Conservation (phyloP, 2,797 vertebrate species). For the Iguana delicatissima region DNA sequence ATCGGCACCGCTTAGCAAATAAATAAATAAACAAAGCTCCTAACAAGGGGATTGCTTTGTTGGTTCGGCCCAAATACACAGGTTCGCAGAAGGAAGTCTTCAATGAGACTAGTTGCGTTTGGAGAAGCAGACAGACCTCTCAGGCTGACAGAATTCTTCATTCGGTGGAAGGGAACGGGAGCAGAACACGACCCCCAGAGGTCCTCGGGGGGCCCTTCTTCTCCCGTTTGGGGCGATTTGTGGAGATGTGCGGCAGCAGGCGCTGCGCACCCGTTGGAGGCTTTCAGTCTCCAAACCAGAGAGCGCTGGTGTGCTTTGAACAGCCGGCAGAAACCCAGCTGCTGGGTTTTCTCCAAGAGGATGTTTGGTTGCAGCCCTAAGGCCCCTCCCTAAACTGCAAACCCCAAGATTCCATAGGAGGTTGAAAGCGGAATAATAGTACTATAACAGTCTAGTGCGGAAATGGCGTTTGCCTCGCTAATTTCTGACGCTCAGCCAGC, state of each 20-base stretch:
- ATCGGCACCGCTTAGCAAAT: background rate
- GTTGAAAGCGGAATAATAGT: too few relatives aligned
- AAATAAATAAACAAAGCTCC: too few relatives aligned
- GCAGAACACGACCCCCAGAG: background rate
- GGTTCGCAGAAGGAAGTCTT: background rate
- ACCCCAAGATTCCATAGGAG: too few relatives aligned
- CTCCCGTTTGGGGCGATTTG: background rate
- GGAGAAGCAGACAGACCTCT: background rate
- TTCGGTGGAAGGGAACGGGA: background rate
- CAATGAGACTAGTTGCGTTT: background rate
- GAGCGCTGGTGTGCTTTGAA: background rate
- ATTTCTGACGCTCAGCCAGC: background rate
- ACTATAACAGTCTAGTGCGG: too few relatives aligned
- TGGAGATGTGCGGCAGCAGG: too few relatives aligned
- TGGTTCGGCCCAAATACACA: background rate
- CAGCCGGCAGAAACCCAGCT: too few relatives aligned
- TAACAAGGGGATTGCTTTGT: background rate
- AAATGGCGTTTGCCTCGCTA: background rate
- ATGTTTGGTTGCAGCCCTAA: background rate
- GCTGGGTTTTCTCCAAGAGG: background rate
- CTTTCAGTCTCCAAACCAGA: background rate
- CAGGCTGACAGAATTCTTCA: background rate
- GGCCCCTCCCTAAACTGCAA: too few relatives aligned
- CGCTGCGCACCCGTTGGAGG: too few relatives aligned
- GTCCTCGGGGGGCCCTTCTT: too few relatives aligned